These are phyloP conservation scores for Thunnus thynnus DNA, from an alignment of 2,113 vertebrate species.

Conservation along the genomic window DNA sequence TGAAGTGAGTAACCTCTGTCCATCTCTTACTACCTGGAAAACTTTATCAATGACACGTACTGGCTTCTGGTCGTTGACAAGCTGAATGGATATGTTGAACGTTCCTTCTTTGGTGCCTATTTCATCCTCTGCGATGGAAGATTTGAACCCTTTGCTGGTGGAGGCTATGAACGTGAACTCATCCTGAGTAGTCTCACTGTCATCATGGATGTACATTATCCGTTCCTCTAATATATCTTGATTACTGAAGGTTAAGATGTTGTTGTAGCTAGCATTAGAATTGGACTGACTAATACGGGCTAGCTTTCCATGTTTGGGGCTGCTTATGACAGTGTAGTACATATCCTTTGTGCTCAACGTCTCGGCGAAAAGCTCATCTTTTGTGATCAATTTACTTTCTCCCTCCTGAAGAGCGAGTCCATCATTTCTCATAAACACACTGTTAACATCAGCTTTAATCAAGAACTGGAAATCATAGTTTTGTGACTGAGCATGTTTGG, in stretches of 20 bases:
- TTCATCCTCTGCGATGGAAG: constrained; percentile 65
- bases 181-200: constrained; percentile 89
- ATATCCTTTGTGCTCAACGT: constrained; percentile 85
- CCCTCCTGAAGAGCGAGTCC: constrained; percentile 90
- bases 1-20: constrained; percentile 88
- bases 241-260: constrained; percentile 86
- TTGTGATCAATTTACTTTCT: constrained; percentile 90
- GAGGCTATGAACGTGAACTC: constrained; percentile 87
- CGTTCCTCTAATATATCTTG: constrained; percentile 85
- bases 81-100: constrained; percentile 87
- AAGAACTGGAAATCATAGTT: constrained; percentile 86
- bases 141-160: constrained; percentile 65
- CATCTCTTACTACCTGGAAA: constrained; percentile 88
- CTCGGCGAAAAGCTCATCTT: constrained; percentile 87
- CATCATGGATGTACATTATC: constrained; percentile 92
- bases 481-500: constrained; percentile 88
- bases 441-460: constrained; percentile 87
- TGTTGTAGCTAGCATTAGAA: constrained; percentile 82
- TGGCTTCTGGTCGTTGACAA: constrained; percentile 93
- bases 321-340: constrained; percentile 85
- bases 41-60: constrained; percentile 87
- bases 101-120: constrained; percentile 81
- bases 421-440: constrained; percentile 87
- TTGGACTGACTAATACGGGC: constrained; percentile 84
- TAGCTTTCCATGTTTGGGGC: constrained; percentile 89